phyloP scores from a whole-genome alignment of 2,797 vertebrate genomes.

The Glossophaga mutica region DNA sequence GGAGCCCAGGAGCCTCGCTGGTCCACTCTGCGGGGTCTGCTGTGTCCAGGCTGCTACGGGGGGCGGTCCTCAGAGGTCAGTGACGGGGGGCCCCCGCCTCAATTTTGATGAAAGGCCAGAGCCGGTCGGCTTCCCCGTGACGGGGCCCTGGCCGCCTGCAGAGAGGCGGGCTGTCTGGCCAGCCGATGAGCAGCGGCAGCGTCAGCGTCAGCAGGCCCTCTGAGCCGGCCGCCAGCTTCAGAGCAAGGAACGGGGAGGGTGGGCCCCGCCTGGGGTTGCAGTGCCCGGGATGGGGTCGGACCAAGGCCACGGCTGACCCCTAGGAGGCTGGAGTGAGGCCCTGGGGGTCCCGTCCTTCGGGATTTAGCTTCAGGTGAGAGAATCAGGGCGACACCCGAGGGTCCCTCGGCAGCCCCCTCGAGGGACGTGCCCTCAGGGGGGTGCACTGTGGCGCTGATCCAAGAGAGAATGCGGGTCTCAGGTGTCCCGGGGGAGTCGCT shows the following conservation, averaged over 20 bases:
- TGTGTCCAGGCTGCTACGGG: accelerated
- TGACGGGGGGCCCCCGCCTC: neutral
- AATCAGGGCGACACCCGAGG: neutral
- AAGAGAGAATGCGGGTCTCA: neutral
- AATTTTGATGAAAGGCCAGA: neutral
- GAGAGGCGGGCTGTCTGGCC: neutral
- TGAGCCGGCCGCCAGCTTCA: neutral
- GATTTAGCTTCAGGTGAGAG: neutral
- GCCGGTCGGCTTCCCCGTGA: neutral
- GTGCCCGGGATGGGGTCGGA: neutral
- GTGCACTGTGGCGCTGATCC: neutral
- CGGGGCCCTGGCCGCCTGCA: neutral
- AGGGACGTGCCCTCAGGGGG: too few species aligned
- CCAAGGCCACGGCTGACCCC: neutral
- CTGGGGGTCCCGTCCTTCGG: neutral
- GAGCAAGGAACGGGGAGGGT: neutral
- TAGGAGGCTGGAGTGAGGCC: neutral
- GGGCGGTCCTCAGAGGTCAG: neutral
- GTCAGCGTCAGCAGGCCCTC: neutral
- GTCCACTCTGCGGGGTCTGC: neutral
- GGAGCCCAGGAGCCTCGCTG: neutral
- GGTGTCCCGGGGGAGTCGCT: neutral
- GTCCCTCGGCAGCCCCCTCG: too few species aligned
- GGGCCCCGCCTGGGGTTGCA: too few species aligned
- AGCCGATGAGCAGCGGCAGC: neutral